Evolutionary conservation across 2,888 invertebrate genomes (phyloP), one percentile per base, ranked within the genome.

Genomic region (Fragum fragum): DNA sequence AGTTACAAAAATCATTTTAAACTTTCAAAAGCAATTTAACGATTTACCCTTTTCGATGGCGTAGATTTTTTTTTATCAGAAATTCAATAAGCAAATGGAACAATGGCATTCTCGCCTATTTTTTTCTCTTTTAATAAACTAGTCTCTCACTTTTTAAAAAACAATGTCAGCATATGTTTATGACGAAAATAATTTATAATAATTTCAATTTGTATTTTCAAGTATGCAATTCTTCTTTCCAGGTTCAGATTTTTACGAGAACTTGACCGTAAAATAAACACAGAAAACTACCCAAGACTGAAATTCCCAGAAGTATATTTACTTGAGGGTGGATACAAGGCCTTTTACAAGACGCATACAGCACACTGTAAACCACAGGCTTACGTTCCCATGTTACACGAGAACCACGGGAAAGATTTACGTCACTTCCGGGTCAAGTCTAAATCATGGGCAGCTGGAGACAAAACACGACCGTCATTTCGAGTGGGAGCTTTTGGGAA

Each of bases 301-400:
- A 95, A 97, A 93, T 98, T 97, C 95, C 99, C 99, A 0, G 99
- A 99, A 94, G 95, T 98, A 1, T 99, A 99, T 95, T 95, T 99
- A 1, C 95, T 99, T 23, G 97, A 98, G 92, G 98, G 98, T 1
- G 98, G 98, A 59, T 98, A 98, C 95, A 97, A 97, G 92, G 96
- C 96, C 32, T 99, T 99, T 95, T 98, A 96, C 94, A 39, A 26
- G 57, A 18, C 32, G 52, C 29, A 87, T 3, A 83, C 96, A n/a
- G 95, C 96, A 0, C 95, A 97, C 57, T 97, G 97, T 91, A 96
- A 96, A 52, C 98, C 97, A 0, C 95, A 96, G 55, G 95, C 96
- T 0, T 98, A 99, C 94, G 96, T 96, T 39, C 97, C 97, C 73
- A 99, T 99, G 99, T 93, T 96, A 79, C 97, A 98, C 93, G 97